Evolutionary conservation across 2,888 invertebrate genomes (phyloP).

Genomic region (Ennomos fuscantarius): DNA sequence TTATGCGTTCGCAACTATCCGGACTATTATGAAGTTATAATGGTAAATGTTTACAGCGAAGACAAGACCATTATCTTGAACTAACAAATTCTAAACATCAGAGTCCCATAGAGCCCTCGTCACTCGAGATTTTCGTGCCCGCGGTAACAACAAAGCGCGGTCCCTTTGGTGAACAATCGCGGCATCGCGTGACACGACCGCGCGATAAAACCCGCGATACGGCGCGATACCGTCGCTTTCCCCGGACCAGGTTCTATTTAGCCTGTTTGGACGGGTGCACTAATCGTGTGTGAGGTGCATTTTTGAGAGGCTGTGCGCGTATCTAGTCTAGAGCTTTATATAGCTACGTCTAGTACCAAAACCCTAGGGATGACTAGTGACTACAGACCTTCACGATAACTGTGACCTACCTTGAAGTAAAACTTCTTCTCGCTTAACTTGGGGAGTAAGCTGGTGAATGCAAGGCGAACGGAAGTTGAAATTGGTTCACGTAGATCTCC

Average conservation of each 20-base stretch:
- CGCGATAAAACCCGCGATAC: constrained; percentile 33
- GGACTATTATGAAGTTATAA: too few species aligned
- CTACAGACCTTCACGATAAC: too few species aligned
- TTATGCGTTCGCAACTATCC: too few species aligned
- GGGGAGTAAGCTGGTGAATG: too few species aligned
- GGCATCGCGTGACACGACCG: constrained; percentile 60
- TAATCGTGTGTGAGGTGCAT: constrained; percentile 45
- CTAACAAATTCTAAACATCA: constrained; percentile 24
- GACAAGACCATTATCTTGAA: constrained; percentile 14
- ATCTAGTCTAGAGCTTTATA: too few species aligned
- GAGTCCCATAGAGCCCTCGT: constrained; percentile 19
- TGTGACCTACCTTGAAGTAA: too few species aligned
- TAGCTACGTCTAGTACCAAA: too few species aligned
- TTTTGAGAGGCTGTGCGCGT: constrained; percentile 26
- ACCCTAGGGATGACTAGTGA: too few species aligned
- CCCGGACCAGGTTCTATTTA: constrained; percentile 27
- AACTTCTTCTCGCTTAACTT: too few species aligned
- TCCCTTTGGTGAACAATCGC: constrained; percentile 62
- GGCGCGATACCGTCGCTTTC: constrained; percentile 52
- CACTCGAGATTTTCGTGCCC: constrained; percentile 34
- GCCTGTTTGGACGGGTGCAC: constrained; percentile 48
- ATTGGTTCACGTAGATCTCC: too few species aligned
- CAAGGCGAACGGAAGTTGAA: too few species aligned
- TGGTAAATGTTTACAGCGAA: neutral
- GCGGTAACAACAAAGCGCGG: constrained; percentile 66